Evolutionary conservation across 2,888 invertebrate genomes (phyloP), one percentile per base, ranked within the genome.

Genomic region (Drosophila maculinotata): DNA sequence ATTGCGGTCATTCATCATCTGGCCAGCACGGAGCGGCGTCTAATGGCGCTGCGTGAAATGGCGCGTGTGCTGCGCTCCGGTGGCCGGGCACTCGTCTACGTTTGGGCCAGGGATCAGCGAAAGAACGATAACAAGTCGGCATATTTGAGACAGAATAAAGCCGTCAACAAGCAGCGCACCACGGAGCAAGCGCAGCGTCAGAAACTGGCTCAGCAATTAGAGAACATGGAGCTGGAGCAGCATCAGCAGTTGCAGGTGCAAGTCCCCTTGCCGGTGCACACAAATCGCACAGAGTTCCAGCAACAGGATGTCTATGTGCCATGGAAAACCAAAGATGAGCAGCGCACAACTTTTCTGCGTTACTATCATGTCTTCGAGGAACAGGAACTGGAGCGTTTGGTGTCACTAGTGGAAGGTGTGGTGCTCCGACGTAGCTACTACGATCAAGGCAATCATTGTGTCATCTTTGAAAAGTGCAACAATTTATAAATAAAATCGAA

Each of bases 1-100:
- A 97, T 99, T 79, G 99, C 99, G 1, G 99, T 99, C 1, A 94
- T 99, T 80, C 99, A 99, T 91, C 99, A 99, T 92, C 93, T 99
- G 69, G 95, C 97, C 10, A 98, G 95, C 15, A 89, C 95, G 93
- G 94, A 94, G 48, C 93, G 99, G 76, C 93, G 99, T 80, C 80
- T 94, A 20, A 92, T 93, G 86, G 96, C 98, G 0, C 88, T 99
- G 10, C 88, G 91, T 15, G 97, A 98, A 90, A 95, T 98, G 83
- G 90, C 94, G 0, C 93, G 97, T 10, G 91, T 97, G 1, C 92
- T 99, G 5, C 92, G 93, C n/a, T 89, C 92, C 0, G 94, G 94
- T 0, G 99, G 99, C 0, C 92, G 92, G 69, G 96, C 95, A 1
- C 92, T 99, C 4, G 95, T 99, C 62, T 98, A 99, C 74, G 99